A percentile compares a stretch with the other conserved stretches of the same genome.
Conservation (phyloP, 1,140 invertebrate genomes). For the Drosophila trapezifrons region DNA sequence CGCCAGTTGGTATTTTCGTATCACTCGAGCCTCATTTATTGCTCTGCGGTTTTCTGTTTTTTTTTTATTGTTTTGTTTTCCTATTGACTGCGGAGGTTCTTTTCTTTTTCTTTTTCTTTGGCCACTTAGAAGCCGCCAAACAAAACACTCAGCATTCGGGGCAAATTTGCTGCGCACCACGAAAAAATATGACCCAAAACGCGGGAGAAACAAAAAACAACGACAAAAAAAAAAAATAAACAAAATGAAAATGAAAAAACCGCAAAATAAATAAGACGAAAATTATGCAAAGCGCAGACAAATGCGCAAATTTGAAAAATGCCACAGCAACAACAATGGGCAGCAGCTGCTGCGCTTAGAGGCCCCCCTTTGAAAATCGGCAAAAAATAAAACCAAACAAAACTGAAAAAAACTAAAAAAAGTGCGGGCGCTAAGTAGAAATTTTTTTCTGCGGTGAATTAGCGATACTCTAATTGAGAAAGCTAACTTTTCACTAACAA, state of each 20-base stretch:
- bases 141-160: slow-evolving; percentile 64
- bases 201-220: slow-evolving; percentile 4
- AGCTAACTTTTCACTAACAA: too few species aligned
- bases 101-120: slow-evolving; percentile 11
- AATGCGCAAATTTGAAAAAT: slow-evolving; percentile 82
- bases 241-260: slow-evolving; percentile 44
- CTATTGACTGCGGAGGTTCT: slow-evolving; percentile 29
- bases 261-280: slow-evolving; percentile 54
- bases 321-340: slow-evolving; percentile 56
- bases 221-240: slow-evolving; percentile 12
- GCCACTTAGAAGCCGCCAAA: slow-evolving; percentile 60
- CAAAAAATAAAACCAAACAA: too few species aligned
- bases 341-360: slow-evolving; percentile 52
- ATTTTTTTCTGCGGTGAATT: not conserved
- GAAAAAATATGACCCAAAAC: slow-evolving; percentile 55
- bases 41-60: slow-evolving; percentile 24
- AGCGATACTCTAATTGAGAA: slow-evolving; percentile 6
- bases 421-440: slow-evolving; percentile 7
- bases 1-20: slow-evolving; percentile 32
- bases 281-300: slow-evolving; percentile 81
- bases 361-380: not conserved
- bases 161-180: slow-evolving; percentile 47
- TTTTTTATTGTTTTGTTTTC: slow-evolving; percentile 14
- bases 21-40: slow-evolving; percentile 36
- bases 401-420: not conserved